A percentile compares a stretch with the other conserved stretches of the same genome.
Conservation (phyloP, 2,888 invertebrate genomes). For the Synergus umbraculus region DNA sequence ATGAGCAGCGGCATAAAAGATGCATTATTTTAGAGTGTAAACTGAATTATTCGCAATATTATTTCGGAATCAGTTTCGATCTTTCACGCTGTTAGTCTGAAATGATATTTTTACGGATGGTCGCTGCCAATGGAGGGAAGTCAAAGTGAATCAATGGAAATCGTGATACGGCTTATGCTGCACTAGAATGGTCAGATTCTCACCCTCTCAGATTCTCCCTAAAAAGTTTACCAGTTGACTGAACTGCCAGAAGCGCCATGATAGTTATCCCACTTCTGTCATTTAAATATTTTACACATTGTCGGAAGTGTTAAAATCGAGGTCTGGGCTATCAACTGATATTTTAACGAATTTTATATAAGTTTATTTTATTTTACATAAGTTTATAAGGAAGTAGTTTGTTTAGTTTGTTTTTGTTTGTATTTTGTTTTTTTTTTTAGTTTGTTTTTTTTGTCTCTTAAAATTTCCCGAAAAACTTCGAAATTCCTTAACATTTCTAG, state of each 20-base stretch:
- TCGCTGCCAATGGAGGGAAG: background rate
- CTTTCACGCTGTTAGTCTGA: background rate
- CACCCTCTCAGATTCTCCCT: background rate
- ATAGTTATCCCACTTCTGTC: background rate
- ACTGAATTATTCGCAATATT: background rate
- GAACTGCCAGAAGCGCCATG: background rate
- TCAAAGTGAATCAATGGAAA: constrained; percentile 7
- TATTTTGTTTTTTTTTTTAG: too few relatives aligned
- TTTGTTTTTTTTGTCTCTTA: too few relatives aligned
- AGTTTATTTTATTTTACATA: too few relatives aligned
- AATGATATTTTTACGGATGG: constrained; percentile 12
- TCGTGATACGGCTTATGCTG: constrained; percentile 12
- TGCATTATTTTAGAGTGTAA: background rate
- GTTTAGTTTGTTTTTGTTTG: too few relatives aligned
- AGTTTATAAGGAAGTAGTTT: too few relatives aligned
- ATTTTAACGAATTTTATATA: too few relatives aligned
- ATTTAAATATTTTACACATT: background rate
- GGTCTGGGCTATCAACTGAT: too few relatives aligned
- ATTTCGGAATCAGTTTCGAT: background rate
- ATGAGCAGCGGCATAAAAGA: background rate
- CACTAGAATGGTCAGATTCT: constrained; percentile 20
- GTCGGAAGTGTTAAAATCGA: too few relatives aligned
- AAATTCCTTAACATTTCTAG: too few relatives aligned
- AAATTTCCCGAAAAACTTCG: too few relatives aligned
- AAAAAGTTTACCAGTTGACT: background rate